Evolutionary conservation across 2,888 invertebrate genomes (phyloP).

Genomic region (Drepanosiphum platanoidis): DNA sequence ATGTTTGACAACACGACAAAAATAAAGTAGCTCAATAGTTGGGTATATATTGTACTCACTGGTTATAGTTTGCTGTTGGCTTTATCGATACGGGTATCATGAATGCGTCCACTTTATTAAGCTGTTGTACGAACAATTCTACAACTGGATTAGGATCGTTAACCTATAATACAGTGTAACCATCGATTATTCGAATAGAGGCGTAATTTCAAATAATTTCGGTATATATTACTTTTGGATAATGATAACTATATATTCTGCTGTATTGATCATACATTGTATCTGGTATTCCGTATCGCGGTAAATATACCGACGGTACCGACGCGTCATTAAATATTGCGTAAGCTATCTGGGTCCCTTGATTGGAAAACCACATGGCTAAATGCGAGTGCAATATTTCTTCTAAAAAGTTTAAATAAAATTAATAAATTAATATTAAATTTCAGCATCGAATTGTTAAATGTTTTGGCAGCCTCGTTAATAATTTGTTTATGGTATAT

Average conservation of each 20-base stretch:
- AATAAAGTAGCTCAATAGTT: too few species aligned
- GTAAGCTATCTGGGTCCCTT: constrained; percentile 81
- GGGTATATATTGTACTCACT: constrained; percentile 14
- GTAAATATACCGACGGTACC: constrained; percentile 80
- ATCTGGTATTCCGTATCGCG: constrained; percentile 84
- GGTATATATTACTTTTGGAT: constrained; percentile 77
- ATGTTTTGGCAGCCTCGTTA: too few species aligned
- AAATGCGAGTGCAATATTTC: constrained; percentile 85
- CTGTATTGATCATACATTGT: constrained; percentile 81
- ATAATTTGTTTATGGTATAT: too few species aligned
- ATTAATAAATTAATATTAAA: background rate
- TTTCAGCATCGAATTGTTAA: background rate
- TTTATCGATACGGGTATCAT: background rate
- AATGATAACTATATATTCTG: constrained; percentile 77
- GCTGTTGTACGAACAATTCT: constrained; percentile 16
- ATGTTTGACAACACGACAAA: too few species aligned
- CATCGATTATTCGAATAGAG: background rate
- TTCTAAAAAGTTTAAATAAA: constrained; percentile 73
- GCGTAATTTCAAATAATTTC: background rate
- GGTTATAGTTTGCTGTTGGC: constrained; percentile 12
- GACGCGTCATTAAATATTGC: constrained; percentile 81
- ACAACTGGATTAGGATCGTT: constrained; percentile 25
- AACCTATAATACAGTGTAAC: background rate
- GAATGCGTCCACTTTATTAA: background rate
- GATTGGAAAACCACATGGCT: constrained; percentile 90